These are phyloP conservation scores for Drosophila affinis DNA, from an alignment of 2,888 invertebrate species.

Conservation along the genomic window DNA sequence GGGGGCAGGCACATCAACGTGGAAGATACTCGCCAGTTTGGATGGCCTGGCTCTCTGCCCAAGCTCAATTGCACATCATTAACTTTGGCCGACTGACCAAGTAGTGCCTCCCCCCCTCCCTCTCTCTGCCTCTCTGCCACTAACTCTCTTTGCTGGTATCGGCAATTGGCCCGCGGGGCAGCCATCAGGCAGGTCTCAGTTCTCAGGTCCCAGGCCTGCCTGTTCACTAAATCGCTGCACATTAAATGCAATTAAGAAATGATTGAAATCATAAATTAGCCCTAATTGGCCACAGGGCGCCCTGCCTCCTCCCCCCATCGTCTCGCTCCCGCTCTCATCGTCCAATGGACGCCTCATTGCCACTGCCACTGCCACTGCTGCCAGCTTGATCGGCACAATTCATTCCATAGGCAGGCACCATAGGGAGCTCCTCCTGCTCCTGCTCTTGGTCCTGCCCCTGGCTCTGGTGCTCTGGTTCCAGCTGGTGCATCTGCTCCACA, in stretches of 20 bases:
- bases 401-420: not conserved
- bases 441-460: not conserved
- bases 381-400: not conserved
- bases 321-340: conserved; percentile 6
- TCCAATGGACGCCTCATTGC: not conserved
- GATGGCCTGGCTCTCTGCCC: not conserved
- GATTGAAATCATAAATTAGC: conserved; percentile 77
- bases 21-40: not conserved
- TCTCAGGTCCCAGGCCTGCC: conserved; percentile 4
- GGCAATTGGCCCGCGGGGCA: conserved; percentile 1
- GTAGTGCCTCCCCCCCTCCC: conserved; percentile 28
- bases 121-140: not conserved
- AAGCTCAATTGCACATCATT: conserved; percentile 58
- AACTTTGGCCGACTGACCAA: conserved; percentile 76
- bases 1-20: not conserved
- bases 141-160: not conserved
- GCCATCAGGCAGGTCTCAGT: not conserved
- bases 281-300: conserved; percentile 73
- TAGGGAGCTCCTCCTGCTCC: not conserved
- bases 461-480: conserved; percentile 1
- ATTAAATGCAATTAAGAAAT: conserved; percentile 78
- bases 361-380: too few species aligned
- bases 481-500: conserved; percentile 9
- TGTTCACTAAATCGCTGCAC: conserved; percentile 73
- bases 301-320: not conserved